A percentile compares a stretch with the other conserved stretches of the same genome.
Conservation (phyloP, 2,888 invertebrate genomes). For the Eledona agricola region DNA sequence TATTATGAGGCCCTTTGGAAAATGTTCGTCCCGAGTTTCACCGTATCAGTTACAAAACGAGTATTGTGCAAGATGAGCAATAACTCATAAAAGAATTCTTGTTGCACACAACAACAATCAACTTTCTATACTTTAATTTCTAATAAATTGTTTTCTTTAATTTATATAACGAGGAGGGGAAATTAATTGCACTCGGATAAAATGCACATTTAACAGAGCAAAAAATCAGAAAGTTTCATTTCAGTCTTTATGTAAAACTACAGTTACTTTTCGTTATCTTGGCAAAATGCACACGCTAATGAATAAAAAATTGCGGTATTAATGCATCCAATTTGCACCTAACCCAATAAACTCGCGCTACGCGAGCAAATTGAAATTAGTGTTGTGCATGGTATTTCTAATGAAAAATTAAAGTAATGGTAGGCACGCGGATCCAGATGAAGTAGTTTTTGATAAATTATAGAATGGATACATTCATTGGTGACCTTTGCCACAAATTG, state of each 20-base stretch:
- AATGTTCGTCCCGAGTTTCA: no score
- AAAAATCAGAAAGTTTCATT: conserved; percentile 47
- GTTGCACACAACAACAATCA: conserved; percentile 20
- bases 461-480: conserved; percentile 9
- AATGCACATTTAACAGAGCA: conserved; percentile 46
- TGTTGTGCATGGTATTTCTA: no score
- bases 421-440: conserved; percentile 8
- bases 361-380: no score
- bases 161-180: conserved; percentile 37
- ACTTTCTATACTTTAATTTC: conserved; percentile 37
- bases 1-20: conserved; percentile 46
- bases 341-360: no score
- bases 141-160: conserved; percentile 37
- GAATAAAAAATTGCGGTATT: conserved; percentile 37
- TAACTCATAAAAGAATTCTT: conserved; percentile 23
- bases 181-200: conserved; percentile 41
- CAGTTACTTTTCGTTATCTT: conserved; percentile 41
- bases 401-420: conserved; percentile 5
- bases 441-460: conserved; percentile 26
- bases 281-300: conserved; percentile 32
- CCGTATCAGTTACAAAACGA: no score
- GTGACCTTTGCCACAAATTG: conserved; percentile 26
- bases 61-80: conserved; percentile 18
- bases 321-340: no score
- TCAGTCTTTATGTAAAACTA: conserved; percentile 38